Percentiles rank a stretch among this genome's conserved stretches.
Conservation (phyloP, 2,888 invertebrate species). For the Trichacis sp. region DNA sequence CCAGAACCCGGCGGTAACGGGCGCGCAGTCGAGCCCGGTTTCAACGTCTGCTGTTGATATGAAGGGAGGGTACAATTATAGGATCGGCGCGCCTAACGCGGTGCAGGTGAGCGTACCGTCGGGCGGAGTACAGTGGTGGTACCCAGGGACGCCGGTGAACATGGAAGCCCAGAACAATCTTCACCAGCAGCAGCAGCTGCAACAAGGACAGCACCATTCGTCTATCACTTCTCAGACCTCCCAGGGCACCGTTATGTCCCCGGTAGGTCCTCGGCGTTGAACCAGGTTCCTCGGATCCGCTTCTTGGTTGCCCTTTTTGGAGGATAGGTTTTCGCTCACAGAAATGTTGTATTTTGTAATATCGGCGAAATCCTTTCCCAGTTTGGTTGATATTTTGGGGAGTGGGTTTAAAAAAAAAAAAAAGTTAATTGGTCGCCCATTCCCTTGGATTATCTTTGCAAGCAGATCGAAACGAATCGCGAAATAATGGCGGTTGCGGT, state of each 20-base stretch:
- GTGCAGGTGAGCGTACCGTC: slow-evolving; percentile 61
- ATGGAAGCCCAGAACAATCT: slow-evolving; percentile 75
- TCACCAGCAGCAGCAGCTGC: slow-evolving; percentile 73
- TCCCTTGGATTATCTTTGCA: too few species aligned
- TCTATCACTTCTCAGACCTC: slow-evolving; percentile 65
- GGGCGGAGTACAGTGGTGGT: slow-evolving; percentile 81
- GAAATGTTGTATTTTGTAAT: too few species aligned
- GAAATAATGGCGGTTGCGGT: too few species aligned
- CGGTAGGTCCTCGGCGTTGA: slow-evolving; percentile 64
- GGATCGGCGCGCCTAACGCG: slow-evolving; percentile 72
- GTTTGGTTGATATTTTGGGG: too few species aligned
- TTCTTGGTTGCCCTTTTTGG: too few species aligned
- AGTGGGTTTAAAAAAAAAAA: too few species aligned
- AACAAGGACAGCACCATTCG: slow-evolving; percentile 69
- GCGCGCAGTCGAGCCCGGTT: slow-evolving; percentile 75
- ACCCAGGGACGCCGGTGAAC: slow-evolving; percentile 74
- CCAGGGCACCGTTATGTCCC: slow-evolving; percentile 65
- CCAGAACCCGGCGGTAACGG: slow-evolving; percentile 78
- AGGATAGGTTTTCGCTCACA: too few species aligned
- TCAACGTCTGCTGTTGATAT: slow-evolving; percentile 74
- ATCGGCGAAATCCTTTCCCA: too few species aligned
- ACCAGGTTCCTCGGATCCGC: too few species aligned
- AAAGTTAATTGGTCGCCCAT: too few species aligned
- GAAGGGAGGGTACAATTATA: slow-evolving; percentile 76
- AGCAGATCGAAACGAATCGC: too few species aligned